phyloP scores from a whole-genome alignment of 1,140 invertebrate genomes.

The Galleria mellonella region DNA sequence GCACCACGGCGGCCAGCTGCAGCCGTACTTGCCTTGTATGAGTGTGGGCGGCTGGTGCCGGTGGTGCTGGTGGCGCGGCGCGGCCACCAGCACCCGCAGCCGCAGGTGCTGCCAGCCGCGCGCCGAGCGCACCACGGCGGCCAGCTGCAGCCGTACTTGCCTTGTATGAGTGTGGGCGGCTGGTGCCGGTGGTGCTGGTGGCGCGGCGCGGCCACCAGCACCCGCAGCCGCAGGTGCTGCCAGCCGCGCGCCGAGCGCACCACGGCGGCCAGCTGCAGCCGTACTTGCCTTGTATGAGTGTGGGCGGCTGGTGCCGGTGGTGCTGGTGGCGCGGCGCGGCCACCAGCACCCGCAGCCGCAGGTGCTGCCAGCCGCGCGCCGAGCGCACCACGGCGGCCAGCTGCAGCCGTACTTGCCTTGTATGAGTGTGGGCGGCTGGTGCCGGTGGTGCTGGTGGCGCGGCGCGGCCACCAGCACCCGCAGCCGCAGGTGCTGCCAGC shows the following conservation, averaged over 20 bases:
- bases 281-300: too few relatives aligned
- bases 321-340: constrained; percentile 31
- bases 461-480: too few relatives aligned
- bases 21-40: constrained; percentile 58
- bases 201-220: constrained; percentile 93
- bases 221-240: too few relatives aligned
- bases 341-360: constrained; percentile 83
- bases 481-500: too few relatives aligned
- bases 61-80: neutral
- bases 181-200: too few relatives aligned
- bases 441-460: too few relatives aligned
- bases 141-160: constrained; percentile 90
- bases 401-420: constrained; percentile 78
- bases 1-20: constrained; percentile 96
- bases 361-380: constrained; percentile 87
- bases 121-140: constrained; percentile 97
- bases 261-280: too few relatives aligned
- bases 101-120: constrained; percentile 87
- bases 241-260: constrained; percentile 62
- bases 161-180: too few relatives aligned
- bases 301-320: neutral
- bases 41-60: too few relatives aligned
- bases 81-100: constrained; percentile 79
- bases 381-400: constrained; percentile 97
- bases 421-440: too few relatives aligned